phyloP scores from a whole-genome alignment of 92 coral and sea anemone genomes.

The Parazoanthus darwini region DNA sequence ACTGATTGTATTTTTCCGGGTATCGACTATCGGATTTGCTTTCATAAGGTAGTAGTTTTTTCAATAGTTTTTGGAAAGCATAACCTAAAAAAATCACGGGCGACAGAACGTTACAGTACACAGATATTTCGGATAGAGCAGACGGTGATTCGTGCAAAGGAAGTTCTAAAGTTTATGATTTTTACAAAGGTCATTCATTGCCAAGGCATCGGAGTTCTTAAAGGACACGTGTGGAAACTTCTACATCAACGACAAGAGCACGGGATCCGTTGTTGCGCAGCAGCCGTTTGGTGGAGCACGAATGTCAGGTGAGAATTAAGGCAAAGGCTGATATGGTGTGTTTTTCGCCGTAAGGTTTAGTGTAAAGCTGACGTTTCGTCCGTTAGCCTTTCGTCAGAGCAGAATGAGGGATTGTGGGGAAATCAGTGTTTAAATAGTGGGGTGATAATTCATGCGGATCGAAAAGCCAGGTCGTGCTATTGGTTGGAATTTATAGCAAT shows the following conservation, averaged over 20 bases:
- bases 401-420: no score
- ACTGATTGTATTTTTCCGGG: no score
- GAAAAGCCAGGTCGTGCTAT: no score
- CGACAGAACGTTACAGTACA: not conserved
- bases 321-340: no score
- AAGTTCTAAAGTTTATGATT: not conserved
- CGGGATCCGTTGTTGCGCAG: conserved; percentile 93
- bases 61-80: not conserved
- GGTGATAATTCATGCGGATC: no score
- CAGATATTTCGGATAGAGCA: not conserved
- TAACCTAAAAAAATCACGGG: not conserved
- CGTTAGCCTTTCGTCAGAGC: no score
- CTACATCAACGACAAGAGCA: conserved; percentile 93
- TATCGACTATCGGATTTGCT: no score
- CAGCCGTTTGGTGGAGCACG: conserved; percentile 99
- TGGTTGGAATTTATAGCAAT: no score
- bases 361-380: no score
- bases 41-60: not conserved
- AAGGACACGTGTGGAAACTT: conserved; percentile 91
- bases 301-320: conserved; percentile 68
- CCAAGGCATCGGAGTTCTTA: conserved; percentile 74
- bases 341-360: no score
- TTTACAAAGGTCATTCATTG: conserved; percentile 66
- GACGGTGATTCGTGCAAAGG: no score
- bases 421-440: no score